Evolutionary conservation across 2,113 vertebrate genomes (phyloP).

Genomic region (Callospermophilus lateralis): DNA sequence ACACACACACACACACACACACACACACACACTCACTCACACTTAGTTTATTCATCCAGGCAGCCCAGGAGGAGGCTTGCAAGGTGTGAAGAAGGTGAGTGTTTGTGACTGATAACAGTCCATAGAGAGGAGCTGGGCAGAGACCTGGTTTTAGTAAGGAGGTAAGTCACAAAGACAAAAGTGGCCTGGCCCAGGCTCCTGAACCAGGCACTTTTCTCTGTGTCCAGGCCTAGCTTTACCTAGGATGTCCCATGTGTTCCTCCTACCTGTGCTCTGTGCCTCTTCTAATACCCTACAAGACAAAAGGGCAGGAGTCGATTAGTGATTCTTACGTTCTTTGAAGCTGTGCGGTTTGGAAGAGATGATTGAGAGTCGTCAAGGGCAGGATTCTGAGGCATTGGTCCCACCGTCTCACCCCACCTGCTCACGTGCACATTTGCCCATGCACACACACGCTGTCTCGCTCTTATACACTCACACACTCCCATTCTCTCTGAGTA

Average conservation of each 20-base stretch:
- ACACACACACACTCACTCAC: too few relatives aligned
- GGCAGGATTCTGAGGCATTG: neutral
- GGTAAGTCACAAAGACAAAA: neutral
- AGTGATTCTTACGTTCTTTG: neutral
- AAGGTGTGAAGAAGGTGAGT: neutral
- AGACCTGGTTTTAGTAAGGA: neutral
- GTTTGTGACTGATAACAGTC: neutral
- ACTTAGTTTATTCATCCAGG: neutral
- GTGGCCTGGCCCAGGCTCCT: neutral
- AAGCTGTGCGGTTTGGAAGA: neutral
- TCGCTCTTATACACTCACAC: accelerated
- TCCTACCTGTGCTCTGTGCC: neutral
- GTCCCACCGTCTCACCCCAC: neutral
- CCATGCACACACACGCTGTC: too few relatives aligned
- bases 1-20: too few relatives aligned
- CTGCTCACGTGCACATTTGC: neutral
- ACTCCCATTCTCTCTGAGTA: neutral
- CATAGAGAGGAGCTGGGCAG: neutral
- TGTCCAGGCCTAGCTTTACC: neutral
- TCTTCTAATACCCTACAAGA: neutral
- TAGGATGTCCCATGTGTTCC: neutral
- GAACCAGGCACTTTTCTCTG: too few relatives aligned
- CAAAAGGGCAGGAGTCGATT: accelerated
- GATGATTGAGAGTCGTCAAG: neutral
- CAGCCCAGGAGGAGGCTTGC: neutral